Evolutionary conservation across 64 coral and sea anemone species (phyloP).

Genomic region (Actinia tenebrosa): DNA sequence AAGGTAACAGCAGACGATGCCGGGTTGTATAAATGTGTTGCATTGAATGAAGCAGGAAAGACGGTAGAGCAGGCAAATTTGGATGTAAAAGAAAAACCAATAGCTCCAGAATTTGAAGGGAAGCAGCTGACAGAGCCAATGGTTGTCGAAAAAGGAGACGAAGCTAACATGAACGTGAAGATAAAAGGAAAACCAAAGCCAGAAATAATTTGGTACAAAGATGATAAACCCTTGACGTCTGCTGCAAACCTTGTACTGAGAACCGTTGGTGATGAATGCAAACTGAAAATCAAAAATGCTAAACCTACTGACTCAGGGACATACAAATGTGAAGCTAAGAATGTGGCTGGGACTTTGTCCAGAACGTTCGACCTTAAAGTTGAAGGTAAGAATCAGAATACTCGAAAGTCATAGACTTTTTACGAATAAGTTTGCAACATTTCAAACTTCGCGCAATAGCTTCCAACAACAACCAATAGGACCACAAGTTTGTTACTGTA

Average conservation of each 20-base stretch:
- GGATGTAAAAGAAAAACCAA: constrained; percentile 8
- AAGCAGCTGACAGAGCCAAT: constrained; percentile 3
- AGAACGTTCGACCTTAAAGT: constrained; percentile 41
- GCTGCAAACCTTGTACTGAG: constrained; percentile 31
- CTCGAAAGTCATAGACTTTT: too few species aligned
- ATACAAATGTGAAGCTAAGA: constrained; percentile 49
- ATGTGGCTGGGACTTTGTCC: constrained; percentile 22
- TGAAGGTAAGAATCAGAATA: constrained; percentile 16
- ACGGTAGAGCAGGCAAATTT: constrained; percentile 26
- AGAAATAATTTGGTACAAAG: constrained; percentile 79
- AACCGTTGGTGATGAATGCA: constrained; percentile 61
- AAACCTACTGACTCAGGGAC: constrained; percentile 44
- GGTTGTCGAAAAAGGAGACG: constrained; percentile 64
- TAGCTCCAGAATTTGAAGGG: constrained; percentile 60
- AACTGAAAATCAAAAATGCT: constrained; percentile 48
- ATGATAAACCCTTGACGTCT: constrained; percentile 57
- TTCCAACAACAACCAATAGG: too few species aligned
- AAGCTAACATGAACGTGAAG: constrained; percentile 58
- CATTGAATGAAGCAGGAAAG: constrained; percentile 56
- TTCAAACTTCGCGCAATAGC: too few species aligned
- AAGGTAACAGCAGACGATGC: constrained; percentile 35
- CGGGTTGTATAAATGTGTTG: constrained; percentile 59
- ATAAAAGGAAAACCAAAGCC: constrained; percentile 84
- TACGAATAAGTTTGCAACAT: too few species aligned
- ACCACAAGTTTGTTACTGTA: too few species aligned